Conservation (phyloP, 2,888 invertebrate species). For the Criorhina ranunculi region DNA sequence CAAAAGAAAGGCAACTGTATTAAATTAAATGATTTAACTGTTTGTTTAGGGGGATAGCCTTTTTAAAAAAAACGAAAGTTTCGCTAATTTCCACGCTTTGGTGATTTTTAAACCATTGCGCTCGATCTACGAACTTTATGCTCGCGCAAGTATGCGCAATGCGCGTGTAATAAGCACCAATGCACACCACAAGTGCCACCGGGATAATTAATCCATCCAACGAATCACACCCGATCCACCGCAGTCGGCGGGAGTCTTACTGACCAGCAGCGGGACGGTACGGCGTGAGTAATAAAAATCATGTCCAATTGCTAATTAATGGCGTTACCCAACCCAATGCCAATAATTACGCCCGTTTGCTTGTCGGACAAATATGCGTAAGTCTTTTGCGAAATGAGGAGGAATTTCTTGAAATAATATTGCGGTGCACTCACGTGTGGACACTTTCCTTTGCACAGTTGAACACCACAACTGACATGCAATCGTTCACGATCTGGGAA, state of each 20-base stretch:
- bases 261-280: constrained; percentile 48
- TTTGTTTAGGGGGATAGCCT: constrained; percentile 18
- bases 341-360: constrained; percentile 23
- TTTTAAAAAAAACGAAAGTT: constrained; percentile 61
- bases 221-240: neutral
- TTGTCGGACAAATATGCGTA: constrained; percentile 26
- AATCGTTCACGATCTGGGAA: constrained; percentile 92
- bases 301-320: constrained; percentile 48
- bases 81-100: constrained; percentile 54
- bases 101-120: neutral
- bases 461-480: constrained; percentile 91
- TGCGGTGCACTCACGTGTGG: constrained; percentile 85
- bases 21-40: constrained; percentile 29
- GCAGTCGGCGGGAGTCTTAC: neutral
- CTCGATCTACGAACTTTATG: constrained; percentile 15
- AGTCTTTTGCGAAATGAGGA: constrained; percentile 33
- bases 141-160: constrained; percentile 14
- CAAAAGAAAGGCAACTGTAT: constrained; percentile 24
- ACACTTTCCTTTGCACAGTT: constrained; percentile 90
- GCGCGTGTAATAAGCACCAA: constrained; percentile 23
- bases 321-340: constrained; percentile 29
- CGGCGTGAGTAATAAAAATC: constrained; percentile 33
- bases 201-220: constrained; percentile 24
- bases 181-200: constrained; percentile 4
- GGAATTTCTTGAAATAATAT: constrained; percentile 24